These are phyloP conservation scores for Saccostrea cuccullata DNA, from an alignment of 1,140 invertebrate genomes.

Conservation along the genomic window DNA sequence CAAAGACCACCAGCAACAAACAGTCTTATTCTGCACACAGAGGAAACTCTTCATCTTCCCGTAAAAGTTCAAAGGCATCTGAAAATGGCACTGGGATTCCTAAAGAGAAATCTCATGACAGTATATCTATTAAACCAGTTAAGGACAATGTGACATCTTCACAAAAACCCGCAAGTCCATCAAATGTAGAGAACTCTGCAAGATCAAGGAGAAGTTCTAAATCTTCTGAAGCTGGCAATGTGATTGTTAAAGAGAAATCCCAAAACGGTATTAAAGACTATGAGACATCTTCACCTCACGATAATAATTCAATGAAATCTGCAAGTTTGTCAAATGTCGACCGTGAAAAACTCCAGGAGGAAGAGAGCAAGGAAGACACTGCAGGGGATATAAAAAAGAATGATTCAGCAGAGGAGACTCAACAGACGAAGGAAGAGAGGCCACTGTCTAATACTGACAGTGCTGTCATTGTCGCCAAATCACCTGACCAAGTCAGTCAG, in stretches of 20 bases:
- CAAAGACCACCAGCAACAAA: neutral
- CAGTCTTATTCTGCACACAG: neutral
- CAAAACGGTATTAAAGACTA: neutral
- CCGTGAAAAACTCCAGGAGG: neutral
- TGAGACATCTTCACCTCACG: neutral
- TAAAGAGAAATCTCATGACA: no score
- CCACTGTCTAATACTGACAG: neutral
- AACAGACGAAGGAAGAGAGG: neutral
- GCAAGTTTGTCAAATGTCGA: neutral
- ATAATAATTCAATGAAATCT: neutral
- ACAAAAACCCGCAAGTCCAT: no score
- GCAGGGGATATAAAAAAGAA: neutral
- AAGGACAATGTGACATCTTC: neutral
- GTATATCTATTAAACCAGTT: neutral
- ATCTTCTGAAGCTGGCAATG: neutral
- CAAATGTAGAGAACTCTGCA: neutral
- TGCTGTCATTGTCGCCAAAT: neutral
- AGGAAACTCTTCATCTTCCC: neutral
- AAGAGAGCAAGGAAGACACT: neutral
- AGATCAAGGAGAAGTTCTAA: neutral
- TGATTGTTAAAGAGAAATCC: neutral
- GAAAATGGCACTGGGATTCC: no score
- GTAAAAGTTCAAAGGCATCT: no score
- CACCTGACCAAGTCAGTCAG: slow-evolving; percentile 6
- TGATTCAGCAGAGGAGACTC: neutral